Conservation (phyloP, 2,888 invertebrate species). For the Drosophila atroscutellata region DNA sequence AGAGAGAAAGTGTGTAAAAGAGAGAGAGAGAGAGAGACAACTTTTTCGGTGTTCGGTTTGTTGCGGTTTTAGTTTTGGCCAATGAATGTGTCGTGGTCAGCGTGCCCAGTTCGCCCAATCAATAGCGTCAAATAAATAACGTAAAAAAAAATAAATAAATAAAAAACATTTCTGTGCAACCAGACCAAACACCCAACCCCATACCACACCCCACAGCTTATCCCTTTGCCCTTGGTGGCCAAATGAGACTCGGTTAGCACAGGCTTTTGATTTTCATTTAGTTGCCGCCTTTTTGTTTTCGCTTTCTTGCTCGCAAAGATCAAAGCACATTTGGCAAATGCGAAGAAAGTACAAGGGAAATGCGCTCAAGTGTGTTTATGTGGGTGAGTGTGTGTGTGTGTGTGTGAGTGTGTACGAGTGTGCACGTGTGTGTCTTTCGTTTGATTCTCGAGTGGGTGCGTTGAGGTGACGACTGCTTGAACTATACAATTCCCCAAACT, state of each 20-base stretch:
- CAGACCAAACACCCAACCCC: neutral
- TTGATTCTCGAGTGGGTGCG: slow-evolving; percentile 60
- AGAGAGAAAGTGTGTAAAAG: neutral
- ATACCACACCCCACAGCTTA: neutral
- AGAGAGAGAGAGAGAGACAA: neutral
- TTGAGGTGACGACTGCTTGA: slow-evolving; percentile 54
- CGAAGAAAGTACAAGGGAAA: slow-evolving; percentile 50
- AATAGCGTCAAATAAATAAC: slow-evolving; percentile 41
- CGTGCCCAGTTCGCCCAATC: slow-evolving; percentile 48
- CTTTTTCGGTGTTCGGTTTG: neutral
- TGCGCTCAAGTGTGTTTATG: slow-evolving; percentile 47
- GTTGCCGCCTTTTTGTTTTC: slow-evolving; percentile 19
- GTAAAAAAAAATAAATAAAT: neutral
- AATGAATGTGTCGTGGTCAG: slow-evolving; percentile 29
- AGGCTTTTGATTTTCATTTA: slow-evolving; percentile 30
- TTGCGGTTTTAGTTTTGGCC: slow-evolving; percentile 43
- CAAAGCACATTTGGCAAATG: slow-evolving; percentile 57
- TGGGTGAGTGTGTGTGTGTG: neutral
- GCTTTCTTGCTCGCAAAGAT: slow-evolving; percentile 46
- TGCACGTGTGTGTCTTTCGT: slow-evolving; percentile 29
- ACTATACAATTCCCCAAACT: slow-evolving; percentile 26
- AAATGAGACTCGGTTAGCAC: slow-evolving; percentile 1
- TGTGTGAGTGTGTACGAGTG: slow-evolving; percentile 1
- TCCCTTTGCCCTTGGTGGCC: neutral
- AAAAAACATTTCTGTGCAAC: slow-evolving; percentile 10